phyloP scores from a whole-genome alignment of 2,797 vertebrate genomes.

The Thalassophryne amazonica region DNA sequence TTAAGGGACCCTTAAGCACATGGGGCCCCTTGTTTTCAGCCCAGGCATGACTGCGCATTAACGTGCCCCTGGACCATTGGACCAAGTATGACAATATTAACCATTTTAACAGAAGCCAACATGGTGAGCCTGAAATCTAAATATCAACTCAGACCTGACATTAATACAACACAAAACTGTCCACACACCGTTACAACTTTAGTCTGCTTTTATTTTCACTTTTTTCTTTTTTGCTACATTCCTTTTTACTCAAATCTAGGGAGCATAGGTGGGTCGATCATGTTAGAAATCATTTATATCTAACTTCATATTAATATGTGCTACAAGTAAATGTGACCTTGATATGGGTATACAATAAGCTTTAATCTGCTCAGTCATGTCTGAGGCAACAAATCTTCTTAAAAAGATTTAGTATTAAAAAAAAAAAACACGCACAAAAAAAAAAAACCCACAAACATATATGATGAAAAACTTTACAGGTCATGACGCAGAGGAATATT shows the following conservation, averaged over 20 bases:
- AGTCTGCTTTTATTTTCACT: constrained; percentile 71
- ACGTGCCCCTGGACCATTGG: too few species aligned
- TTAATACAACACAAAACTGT: constrained; percentile 29
- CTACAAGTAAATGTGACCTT: constrained; percentile 64
- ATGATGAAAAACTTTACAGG: constrained; percentile 67
- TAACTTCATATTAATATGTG: constrained; percentile 67
- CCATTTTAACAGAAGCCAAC: too few species aligned
- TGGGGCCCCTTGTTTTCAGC: too few species aligned
- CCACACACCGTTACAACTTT: constrained; percentile 55
- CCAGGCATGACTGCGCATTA: too few species aligned
- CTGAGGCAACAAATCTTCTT: constrained; percentile 62
- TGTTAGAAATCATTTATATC: constrained; percentile 67
- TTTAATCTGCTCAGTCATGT: constrained; percentile 70
- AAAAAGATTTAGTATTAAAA: constrained; percentile 70
- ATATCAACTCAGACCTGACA: constrained; percentile 9
- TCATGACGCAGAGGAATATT: constrained; percentile 47
- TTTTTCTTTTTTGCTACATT: constrained; percentile 70
- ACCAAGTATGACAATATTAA: too few species aligned
- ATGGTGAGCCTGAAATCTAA: too few species aligned
- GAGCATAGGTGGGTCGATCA: constrained; percentile 64
- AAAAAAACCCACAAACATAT: constrained; percentile 68
- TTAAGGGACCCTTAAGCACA: too few species aligned
- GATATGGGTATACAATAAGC: constrained; percentile 62
- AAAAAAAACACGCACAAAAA: constrained; percentile 27
- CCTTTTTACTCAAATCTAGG: constrained; percentile 68